A percentile compares a stretch with the other conserved stretches of the same genome.
These are phyloP conservation scores for Acronicta aceris DNA, from an alignment of 2,888 invertebrate species.

Conservation along the genomic window DNA sequence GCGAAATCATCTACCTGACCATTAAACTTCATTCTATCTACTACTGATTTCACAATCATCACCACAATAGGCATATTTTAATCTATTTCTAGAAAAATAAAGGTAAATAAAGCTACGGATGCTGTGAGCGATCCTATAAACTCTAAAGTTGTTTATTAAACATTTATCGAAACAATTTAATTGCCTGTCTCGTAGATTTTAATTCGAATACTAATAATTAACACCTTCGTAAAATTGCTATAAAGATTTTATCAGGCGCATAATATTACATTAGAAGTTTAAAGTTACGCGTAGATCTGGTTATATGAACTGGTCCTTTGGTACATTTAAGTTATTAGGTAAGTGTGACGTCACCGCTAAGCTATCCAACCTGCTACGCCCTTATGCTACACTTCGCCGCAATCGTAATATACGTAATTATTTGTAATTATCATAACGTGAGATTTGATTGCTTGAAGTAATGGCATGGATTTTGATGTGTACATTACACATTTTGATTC, in stretches of 20 bases:
- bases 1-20: no score
- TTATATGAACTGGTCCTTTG: constrained; percentile 38
- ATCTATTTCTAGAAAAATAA: not conserved
- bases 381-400: constrained; percentile 24
- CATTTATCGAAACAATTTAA: not conserved
- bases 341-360: constrained; percentile 63
- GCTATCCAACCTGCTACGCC: constrained; percentile 62
- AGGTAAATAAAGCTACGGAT: no score
- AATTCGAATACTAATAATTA: constrained; percentile 13
- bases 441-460: constrained; percentile 27
- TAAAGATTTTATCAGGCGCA: constrained; percentile 43
- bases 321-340: constrained; percentile 60
- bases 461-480: constrained; percentile 8
- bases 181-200: not conserved
- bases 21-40: no score
- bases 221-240: constrained; percentile 34
- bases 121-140: not conserved
- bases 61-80: not conserved
- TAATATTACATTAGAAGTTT: constrained; percentile 28
- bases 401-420: constrained; percentile 39
- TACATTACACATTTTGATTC: constrained; percentile 2
- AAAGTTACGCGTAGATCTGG: constrained; percentile 26
- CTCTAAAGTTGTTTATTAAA: not conserved
- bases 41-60: not conserved
- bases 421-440: constrained; percentile 36